Evolutionary conservation across 2,113 vertebrate genomes (phyloP).

Genomic region (Dasyornis broadbenti): DNA sequence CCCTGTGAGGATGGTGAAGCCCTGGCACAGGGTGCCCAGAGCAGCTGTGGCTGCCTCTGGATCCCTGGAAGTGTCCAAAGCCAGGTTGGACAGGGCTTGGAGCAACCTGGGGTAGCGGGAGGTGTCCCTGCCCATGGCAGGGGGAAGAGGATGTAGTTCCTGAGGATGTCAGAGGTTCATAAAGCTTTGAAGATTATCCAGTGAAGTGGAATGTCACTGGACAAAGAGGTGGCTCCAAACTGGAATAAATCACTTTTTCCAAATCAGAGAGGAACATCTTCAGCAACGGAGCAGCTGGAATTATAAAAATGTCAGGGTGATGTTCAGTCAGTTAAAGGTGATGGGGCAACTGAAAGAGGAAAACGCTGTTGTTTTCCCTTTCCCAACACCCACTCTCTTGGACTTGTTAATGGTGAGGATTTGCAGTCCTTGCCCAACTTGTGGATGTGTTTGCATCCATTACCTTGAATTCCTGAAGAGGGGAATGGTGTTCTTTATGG

Average conservation of each 20-base stretch:
- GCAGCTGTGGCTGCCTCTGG: background rate
- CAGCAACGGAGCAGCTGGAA: background rate
- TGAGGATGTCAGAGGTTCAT: background rate
- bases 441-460: background rate
- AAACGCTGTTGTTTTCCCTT: background rate
- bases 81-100: background rate
- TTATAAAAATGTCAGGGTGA: background rate
- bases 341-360: background rate
- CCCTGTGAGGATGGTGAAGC: background rate
- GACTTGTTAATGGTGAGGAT: background rate
- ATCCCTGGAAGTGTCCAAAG: background rate
- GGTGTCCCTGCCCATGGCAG: background rate
- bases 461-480: background rate
- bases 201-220: background rate
- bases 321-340: background rate
- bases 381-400: background rate
- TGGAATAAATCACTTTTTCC: background rate
- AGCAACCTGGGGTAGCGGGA: background rate
- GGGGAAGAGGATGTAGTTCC: background rate
- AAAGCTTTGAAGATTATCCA: background rate
- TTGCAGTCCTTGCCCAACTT: background rate
- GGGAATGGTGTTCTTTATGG: background rate
- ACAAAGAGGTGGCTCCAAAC: background rate
- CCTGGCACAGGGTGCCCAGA: accelerated
- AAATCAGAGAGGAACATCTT: background rate